Percentiles rank a stretch among this genome's conserved stretches.
Conservation (phyloP, 1,140 invertebrate genomes). For the Polypedilum pembai region DNA sequence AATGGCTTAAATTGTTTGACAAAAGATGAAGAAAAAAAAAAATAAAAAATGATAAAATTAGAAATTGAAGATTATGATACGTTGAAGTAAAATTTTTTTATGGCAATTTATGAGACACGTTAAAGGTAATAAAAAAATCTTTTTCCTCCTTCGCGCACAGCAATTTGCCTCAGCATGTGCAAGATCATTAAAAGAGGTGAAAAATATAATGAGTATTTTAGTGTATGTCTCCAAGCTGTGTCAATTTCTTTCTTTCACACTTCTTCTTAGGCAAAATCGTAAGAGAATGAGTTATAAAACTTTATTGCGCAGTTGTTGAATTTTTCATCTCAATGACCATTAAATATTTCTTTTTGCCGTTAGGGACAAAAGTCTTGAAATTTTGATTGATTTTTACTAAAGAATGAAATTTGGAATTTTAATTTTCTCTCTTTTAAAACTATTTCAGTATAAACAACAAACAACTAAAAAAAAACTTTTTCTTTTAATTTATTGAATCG, state of each 20-base stretch:
- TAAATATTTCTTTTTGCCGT: no score
- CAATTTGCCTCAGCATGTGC: neutral
- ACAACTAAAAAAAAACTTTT: neutral
- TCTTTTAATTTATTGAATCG: neutral
- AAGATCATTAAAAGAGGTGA: no score
- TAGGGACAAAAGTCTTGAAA: no score
- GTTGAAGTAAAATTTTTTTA: neutral
- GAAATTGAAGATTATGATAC: slow-evolving; percentile 12
- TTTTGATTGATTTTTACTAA: no score
- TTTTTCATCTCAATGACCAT: no score
- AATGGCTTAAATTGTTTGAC: neutral
- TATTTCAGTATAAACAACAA: neutral
- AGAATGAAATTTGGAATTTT: neutral
- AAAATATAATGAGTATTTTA: no score
- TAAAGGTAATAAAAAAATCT: slow-evolving; percentile 8
- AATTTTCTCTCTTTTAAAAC: neutral
- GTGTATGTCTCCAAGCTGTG: no score
- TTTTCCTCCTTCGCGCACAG: neutral
- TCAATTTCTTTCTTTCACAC: no score
- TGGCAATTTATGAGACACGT: slow-evolving; percentile 16
- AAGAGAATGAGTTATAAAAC: no score
- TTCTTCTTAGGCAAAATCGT: no score
- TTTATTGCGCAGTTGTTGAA: no score
- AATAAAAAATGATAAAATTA: neutral
- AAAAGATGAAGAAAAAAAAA: neutral